A percentile compares a stretch with the other conserved stretches of the same genome.
Evolutionary conservation across 2,113 vertebrate species (phyloP).

Genomic region (Chaetops frenatus): DNA sequence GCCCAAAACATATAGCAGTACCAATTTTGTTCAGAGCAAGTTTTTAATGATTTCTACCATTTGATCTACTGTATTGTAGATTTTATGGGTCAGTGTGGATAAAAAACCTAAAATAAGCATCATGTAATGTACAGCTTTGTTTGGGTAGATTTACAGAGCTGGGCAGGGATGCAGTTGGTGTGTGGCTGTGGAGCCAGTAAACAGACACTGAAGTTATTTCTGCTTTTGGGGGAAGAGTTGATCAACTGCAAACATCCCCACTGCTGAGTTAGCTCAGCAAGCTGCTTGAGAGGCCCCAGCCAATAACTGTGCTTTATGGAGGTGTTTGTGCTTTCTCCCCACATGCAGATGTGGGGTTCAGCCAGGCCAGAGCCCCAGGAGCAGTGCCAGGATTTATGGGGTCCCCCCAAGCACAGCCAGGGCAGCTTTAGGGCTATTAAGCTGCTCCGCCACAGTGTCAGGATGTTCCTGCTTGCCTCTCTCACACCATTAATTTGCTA

Average conservation of each 20-base stretch:
- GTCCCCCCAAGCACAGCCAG: neutral
- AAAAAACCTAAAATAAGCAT: constrained; percentile 47
- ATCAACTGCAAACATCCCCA: constrained; percentile 30
- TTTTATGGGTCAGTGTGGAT: constrained; percentile 34
- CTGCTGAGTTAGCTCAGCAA: constrained; percentile 26
- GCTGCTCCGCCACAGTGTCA: neutral
- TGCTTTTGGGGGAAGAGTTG: constrained; percentile 19
- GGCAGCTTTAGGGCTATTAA: constrained; percentile 36
- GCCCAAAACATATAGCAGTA: neutral
- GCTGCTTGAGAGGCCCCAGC: constrained; percentile 13
- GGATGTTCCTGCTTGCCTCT: neutral
- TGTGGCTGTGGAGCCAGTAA: neutral
- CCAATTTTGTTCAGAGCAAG: neutral
- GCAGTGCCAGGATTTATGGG: neutral
- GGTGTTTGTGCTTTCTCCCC: constrained; percentile 1
- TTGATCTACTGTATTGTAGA: constrained; percentile 18
- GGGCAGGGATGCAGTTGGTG: neutral
- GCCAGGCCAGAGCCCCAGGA: neutral
- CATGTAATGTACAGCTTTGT: constrained; percentile 46
- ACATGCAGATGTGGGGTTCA: neutral
- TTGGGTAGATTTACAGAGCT: constrained; percentile 16
- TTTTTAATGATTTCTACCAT: constrained; percentile 18
- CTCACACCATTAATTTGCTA: constrained; percentile 22
- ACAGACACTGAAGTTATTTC: constrained; percentile 15
- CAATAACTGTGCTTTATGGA: neutral